A percentile compares a stretch with the other conserved stretches of the same genome.
phyloP scores from a whole-genome alignment of 2,113 vertebrate genomes.

The Semicossyphus pulcher region DNA sequence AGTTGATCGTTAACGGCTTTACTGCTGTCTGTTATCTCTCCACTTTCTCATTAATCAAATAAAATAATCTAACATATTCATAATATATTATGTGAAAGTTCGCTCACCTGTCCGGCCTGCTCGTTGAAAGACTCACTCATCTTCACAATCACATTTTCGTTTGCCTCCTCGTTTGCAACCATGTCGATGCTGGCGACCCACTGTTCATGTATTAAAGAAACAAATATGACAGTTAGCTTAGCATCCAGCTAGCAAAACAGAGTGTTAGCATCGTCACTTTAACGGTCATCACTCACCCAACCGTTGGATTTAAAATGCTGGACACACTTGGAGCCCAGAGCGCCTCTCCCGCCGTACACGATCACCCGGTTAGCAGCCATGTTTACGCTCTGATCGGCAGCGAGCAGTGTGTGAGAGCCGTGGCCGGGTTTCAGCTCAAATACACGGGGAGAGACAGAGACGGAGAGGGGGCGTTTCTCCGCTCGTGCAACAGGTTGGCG shows the following conservation, averaged over 20 bases:
- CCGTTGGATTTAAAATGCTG: conserved; percentile 86
- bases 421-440: background rate
- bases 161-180: conserved; percentile 89
- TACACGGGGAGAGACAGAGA: background rate
- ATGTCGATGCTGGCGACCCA: conserved; percentile 95
- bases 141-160: conserved; percentile 88
- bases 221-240: background rate
- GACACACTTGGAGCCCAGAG: conserved; percentile 90
- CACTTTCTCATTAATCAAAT: background rate
- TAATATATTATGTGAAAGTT: too few relatives aligned
- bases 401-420: background rate
- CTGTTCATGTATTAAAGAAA: conserved; percentile 64
- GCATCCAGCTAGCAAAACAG: background rate
- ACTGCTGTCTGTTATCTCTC: background rate
- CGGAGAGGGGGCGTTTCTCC: conserved; percentile 31
- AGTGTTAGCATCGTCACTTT: conserved; percentile 1
- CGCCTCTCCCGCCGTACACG: conserved; percentile 91
- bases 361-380: conserved; percentile 85
- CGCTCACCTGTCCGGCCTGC: conserved; percentile 92
- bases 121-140: conserved; percentile 88
- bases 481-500: conserved; percentile 57
- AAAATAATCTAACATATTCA: background rate
- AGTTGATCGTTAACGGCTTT: background rate
- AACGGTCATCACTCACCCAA: conserved; percentile 85
- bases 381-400: background rate